Evolutionary conservation across 2,113 vertebrate genomes (phyloP).

Genomic region (Dasyurus viverrinus): DNA sequence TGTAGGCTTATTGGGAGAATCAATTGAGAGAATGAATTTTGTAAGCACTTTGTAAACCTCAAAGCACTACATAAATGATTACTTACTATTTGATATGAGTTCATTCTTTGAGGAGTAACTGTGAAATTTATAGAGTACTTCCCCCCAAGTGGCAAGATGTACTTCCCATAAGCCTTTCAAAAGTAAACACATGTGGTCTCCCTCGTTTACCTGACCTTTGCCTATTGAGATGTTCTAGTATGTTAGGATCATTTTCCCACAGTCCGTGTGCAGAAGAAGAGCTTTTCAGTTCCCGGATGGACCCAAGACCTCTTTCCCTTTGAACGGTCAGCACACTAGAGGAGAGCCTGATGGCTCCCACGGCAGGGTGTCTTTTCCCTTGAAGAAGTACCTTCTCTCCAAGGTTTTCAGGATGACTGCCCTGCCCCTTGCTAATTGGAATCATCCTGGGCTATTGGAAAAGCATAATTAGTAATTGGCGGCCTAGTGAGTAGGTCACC

Average conservation of each 20-base stretch:
- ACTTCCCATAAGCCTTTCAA: not conserved
- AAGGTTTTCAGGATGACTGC: conserved; percentile 4
- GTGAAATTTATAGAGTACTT: conserved; percentile 32
- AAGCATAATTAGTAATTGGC: not conserved
- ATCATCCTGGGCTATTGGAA: not conserved
- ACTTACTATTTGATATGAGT: conserved; percentile 5
- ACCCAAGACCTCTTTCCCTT: not conserved
- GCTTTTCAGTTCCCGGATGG: not conserved
- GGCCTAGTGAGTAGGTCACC: not conserved
- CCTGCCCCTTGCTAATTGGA: conserved; percentile 5
- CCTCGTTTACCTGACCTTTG: not conserved
- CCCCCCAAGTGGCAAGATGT: conserved; percentile 16
- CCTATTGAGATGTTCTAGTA: not conserved
- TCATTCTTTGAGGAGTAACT: not conserved
- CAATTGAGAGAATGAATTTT: not conserved
- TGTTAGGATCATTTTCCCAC: not conserved
- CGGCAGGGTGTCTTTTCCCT: not conserved
- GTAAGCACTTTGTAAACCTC: not conserved
- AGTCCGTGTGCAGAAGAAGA: not conserved
- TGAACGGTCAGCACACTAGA: not conserved
- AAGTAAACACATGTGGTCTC: not conserved
- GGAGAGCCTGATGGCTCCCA: not conserved
- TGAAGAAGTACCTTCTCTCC: not conserved
- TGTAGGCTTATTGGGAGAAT: not conserved
- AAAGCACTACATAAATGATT: not conserved